phyloP scores from a whole-genome alignment of 2,113 vertebrate genomes.

The Zapus hudsonius region DNA sequence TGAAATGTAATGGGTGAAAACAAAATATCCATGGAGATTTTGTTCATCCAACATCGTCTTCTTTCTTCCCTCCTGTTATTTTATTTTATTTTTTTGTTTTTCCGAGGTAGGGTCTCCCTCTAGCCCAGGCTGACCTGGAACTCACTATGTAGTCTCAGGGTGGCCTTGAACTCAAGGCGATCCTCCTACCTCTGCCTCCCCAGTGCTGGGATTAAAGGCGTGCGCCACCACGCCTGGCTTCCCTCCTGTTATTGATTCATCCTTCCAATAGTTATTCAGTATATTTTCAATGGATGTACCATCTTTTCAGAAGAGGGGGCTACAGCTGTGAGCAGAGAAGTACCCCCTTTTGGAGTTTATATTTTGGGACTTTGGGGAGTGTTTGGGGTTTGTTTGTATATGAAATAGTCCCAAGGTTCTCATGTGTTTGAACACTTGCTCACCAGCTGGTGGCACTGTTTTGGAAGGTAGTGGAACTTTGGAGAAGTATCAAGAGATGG shows the following conservation, averaged over 20 bases:
- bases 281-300: background rate
- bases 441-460: too few species aligned
- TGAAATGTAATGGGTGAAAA: slow-evolving; percentile 31
- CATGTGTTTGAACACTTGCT: background rate
- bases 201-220: too few species aligned
- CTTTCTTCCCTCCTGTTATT: background rate
- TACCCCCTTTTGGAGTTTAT: background rate
- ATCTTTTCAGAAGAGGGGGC: background rate
- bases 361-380: background rate
- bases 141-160: too few species aligned
- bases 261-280: background rate
- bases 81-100: too few species aligned
- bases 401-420: background rate
- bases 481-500: background rate
- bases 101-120: too few species aligned
- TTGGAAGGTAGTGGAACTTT: background rate
- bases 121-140: too few species aligned
- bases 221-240: too few species aligned
- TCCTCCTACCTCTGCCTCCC: too few species aligned
- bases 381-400: background rate
- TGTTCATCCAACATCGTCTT: background rate
- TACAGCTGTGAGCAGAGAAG: background rate
- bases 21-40: background rate
- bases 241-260: background rate
- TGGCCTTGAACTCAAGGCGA: too few species aligned